Conservation (phyloP, 2,888 invertebrate genomes). For the Agrotis exclamationis region DNA sequence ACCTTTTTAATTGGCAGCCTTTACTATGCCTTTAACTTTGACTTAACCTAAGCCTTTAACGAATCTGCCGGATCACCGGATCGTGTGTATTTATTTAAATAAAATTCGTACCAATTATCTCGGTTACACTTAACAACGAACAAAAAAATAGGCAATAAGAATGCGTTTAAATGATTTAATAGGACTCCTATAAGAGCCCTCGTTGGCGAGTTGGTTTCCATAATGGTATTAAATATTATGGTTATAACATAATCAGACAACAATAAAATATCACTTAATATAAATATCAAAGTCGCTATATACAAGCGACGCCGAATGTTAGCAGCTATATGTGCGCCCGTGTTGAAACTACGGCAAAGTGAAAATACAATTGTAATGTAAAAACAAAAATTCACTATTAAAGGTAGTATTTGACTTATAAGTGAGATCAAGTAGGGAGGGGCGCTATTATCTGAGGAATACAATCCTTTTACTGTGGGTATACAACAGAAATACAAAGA, state of each 20-base stretch:
- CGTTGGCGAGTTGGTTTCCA: not conserved
- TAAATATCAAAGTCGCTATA: constrained; percentile 21
- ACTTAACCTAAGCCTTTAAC: no score
- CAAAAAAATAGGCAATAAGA: constrained; percentile 6
- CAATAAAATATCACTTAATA: constrained; percentile 12
- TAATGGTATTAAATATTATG: not conserved
- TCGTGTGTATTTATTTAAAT: not conserved
- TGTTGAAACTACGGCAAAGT: constrained; percentile 13
- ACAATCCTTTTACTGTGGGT: not conserved
- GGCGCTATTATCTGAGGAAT: not conserved
- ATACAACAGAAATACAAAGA: constrained; percentile 10
- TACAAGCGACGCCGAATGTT: constrained; percentile 12
- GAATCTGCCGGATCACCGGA: no score
- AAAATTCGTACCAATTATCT: constrained; percentile 16
- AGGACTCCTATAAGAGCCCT: not conserved
- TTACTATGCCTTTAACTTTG: no score
- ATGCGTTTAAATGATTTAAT: constrained; percentile 4
- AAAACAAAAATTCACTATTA: constrained; percentile 12
- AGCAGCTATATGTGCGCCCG: not conserved
- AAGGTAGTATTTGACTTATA: constrained; percentile 6
- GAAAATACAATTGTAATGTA: constrained; percentile 18
- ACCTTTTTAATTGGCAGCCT: no score
- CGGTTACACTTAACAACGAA: constrained; percentile 16
- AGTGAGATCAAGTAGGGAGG: not conserved
- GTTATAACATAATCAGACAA: constrained; percentile 15